Evolutionary conservation across 2,113 vertebrate species (phyloP).

Genomic region (Ailuropoda melanoleuca): DNA sequence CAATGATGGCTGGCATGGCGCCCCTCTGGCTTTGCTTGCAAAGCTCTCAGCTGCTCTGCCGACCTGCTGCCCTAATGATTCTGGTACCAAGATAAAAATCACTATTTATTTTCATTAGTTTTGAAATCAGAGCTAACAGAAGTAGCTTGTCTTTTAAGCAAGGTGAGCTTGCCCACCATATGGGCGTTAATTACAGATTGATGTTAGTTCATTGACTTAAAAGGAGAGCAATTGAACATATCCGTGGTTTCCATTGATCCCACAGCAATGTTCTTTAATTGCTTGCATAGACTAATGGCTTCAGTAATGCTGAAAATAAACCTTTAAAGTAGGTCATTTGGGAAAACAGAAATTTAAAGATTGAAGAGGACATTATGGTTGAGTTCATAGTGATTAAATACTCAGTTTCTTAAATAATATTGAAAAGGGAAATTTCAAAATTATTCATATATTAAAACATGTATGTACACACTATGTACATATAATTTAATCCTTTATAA

Average conservation of each 20-base stretch:
- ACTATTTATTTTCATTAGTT: neutral
- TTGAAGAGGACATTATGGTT: conserved; percentile 29
- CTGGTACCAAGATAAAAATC: conserved; percentile 18
- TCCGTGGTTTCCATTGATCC: neutral
- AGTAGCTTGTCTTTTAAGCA: conserved; percentile 15
- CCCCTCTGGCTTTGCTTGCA: neutral
- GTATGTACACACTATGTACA: neutral
- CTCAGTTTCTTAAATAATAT: conserved; percentile 30
- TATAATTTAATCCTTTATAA: conserved; percentile 30
- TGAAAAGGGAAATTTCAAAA: conserved; percentile 48
- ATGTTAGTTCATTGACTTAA: conserved; percentile 29
- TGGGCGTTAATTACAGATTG: conserved; percentile 33
- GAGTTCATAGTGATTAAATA: conserved; percentile 6
- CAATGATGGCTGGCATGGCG: neutral
- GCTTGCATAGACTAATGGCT: neutral
- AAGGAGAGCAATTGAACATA: neutral
- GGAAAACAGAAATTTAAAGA: conserved; percentile 50
- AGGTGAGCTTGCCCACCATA: conserved; percentile 21
- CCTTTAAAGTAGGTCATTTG: conserved; percentile 27
- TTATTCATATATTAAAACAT: neutral
- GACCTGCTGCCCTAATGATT: neutral
- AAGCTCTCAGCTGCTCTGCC: neutral
- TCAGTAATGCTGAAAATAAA: conserved; percentile 42
- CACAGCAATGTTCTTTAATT: conserved; percentile 33
- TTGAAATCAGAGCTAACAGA: conserved; percentile 22